Base-by-base conservation (phyloP, 1,140 invertebrate species). In the Carposina sasakii region DNA sequence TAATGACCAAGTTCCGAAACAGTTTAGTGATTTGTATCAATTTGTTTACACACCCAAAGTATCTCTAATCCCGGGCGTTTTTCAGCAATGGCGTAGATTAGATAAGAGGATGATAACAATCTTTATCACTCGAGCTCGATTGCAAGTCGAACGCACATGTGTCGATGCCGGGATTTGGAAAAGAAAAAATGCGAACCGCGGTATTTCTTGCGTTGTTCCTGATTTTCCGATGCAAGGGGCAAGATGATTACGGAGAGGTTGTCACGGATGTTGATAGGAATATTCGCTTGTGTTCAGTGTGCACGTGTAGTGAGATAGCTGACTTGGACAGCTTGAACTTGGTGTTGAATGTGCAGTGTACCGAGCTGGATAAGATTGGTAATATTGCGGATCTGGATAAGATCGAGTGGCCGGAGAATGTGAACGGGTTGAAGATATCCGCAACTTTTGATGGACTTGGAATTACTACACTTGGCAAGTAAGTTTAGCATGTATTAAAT, bases 221-320 rank as follows among this genome's bases (percentile, higher is more conserved):
- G 71, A 70, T 76, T 73, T 63, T 65, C 54, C 37, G 57, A 71
- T 43, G 43, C 10, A 56, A 26, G 23, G 57, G 63, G 26, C 70
- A 78, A 52, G 55, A 57, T 12, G 42, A 54, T 20, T 26, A 40
- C 9, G 47, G 40, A 37, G 61, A 71, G 24, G 45, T 28, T 33
- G 45, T 54, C 0, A 56, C 60, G 12, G 63, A 71, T 60, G 61
- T 55, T 71, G 33, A 71, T 71, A 57, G n/a, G n/a, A n/a, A n/a
- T n/a, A n/a, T n/a, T n/a, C n/a, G n/a, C n/a, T 45, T 83, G 48
- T 76, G 75, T 67, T 66, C 67, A 21, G 57, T 73, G 54, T 84
- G 81, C 60, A 76, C 73, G 58, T 81, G 77, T 56, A 81, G 81
- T 78, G 81, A 84, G 65, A 81, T 79, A 51, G 63, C 66, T 75